Conservation (phyloP, 2,888 invertebrate species). For the Cremastinae sp. region DNA sequence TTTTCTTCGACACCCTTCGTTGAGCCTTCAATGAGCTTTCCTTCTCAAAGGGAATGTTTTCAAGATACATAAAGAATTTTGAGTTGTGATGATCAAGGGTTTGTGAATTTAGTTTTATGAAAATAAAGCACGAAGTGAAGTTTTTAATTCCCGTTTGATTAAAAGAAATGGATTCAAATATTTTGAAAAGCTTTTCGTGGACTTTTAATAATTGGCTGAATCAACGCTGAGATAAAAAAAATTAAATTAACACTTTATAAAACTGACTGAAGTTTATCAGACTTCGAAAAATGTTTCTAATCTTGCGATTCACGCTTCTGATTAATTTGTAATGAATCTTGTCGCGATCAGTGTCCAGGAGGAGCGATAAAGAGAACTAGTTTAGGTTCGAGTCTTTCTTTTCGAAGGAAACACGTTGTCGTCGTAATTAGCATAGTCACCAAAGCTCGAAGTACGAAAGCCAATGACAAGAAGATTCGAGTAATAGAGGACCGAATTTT, state of each 20-base stretch:
- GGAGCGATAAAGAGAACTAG: background rate
- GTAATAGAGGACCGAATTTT: constrained; percentile 9
- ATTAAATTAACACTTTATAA: constrained; percentile 12
- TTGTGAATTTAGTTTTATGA: no score
- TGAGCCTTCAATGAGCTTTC: no score
- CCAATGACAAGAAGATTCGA: constrained; percentile 25
- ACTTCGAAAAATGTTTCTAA: constrained; percentile 53
- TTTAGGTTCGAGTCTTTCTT: constrained; percentile 36
- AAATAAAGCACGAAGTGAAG: no score
- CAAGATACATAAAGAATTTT: no score
- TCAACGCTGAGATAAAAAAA: background rate
- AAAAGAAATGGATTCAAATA: no score
- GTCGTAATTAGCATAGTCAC: constrained; percentile 60
- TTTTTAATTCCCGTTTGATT: no score
- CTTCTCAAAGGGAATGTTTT: no score
- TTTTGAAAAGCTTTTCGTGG: no score
- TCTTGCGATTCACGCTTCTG: constrained; percentile 52
- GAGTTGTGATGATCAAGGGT: no score
- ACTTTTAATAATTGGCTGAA: no score
- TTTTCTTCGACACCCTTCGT: no score
- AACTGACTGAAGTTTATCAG: constrained; percentile 37
- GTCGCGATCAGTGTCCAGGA: background rate
- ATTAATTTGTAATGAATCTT: constrained; percentile 48
- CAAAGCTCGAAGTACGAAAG: constrained; percentile 38
- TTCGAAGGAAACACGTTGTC: constrained; percentile 50